A percentile compares a stretch with the other conserved stretches of the same genome.
Evolutionary conservation across 2,888 invertebrate species (phyloP).

Genomic region (Ectemnius cavifrons): DNA sequence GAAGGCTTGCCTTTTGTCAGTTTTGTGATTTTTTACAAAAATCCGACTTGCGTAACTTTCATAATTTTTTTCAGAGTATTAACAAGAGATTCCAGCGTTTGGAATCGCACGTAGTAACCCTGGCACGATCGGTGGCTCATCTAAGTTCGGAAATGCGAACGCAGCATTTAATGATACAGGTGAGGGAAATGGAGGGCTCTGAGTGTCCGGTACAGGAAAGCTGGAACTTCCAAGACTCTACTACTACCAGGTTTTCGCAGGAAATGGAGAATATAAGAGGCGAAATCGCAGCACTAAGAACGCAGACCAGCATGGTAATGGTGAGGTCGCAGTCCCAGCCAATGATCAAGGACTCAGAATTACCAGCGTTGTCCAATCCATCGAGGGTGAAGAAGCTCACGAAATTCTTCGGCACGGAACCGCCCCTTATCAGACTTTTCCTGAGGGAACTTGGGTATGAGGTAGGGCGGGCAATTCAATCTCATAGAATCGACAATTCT

Average conservation of each 20-base stretch:
- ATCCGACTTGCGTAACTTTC: neutral
- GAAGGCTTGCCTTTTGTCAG: too few species aligned
- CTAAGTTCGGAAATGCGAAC: constrained; percentile 94
- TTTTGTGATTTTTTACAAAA: too few species aligned
- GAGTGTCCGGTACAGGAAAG: neutral
- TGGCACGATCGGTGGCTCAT: constrained; percentile 94
- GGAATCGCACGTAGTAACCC: constrained; percentile 94
- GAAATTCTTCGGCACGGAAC: constrained; percentile 96
- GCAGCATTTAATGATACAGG: constrained; percentile 90
- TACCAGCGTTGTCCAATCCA: constrained; percentile 90
- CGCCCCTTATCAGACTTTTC: constrained; percentile 92
- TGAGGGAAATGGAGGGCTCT: constrained; percentile 56
- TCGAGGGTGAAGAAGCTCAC: constrained; percentile 92
- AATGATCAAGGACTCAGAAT: constrained; percentile 80
- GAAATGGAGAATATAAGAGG: constrained; percentile 93
- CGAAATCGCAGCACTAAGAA: constrained; percentile 88
- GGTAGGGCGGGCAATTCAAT: constrained; percentile 78
- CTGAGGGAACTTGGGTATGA: constrained; percentile 95
- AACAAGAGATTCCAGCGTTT: constrained; percentile 92
- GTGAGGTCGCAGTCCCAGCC: constrained; percentile 84
- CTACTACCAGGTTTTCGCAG: constrained; percentile 76
- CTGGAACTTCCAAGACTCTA: constrained; percentile 52
- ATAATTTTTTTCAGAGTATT: constrained; percentile 81
- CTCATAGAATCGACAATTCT: neutral
- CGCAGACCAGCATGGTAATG: constrained; percentile 83